phyloP scores from a whole-genome alignment of 2,113 vertebrate genomes.

The Anoplopoma fimbria region DNA sequence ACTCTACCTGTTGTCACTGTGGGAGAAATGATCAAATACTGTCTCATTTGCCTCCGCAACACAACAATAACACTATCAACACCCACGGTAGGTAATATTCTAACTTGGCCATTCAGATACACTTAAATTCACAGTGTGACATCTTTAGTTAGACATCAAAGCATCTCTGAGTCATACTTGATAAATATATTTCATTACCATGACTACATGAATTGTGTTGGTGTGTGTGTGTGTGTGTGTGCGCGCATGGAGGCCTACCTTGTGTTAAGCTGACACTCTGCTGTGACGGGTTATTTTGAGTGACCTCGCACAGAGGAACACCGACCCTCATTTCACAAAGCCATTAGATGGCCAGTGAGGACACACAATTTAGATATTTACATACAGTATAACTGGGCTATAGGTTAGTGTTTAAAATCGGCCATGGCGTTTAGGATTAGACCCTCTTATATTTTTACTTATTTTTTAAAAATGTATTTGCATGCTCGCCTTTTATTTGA shows the following conservation, averaged over 20 bases:
- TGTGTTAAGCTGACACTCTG: neutral
- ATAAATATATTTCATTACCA: neutral
- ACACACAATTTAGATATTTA: neutral
- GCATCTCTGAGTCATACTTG: constrained; percentile 14
- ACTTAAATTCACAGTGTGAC: constrained; percentile 39
- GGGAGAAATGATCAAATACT: constrained; percentile 54
- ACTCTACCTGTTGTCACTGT: constrained; percentile 68
- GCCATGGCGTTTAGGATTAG: neutral
- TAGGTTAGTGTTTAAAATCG: neutral
- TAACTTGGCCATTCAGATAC: constrained; percentile 43
- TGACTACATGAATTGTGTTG: constrained; percentile 2
- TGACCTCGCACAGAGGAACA: constrained; percentile 20
- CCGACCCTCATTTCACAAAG: constrained; percentile 9
- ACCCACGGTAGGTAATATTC: constrained; percentile 9
- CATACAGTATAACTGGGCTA: neutral
- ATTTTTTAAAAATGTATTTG: neutral
- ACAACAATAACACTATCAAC: constrained; percentile 25
- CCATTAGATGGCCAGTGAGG: neutral
- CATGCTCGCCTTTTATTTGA: no score
- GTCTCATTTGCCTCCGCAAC: constrained; percentile 47
- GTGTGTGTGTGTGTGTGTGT: neutral
- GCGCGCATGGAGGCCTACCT: neutral
- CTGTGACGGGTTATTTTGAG: constrained; percentile 30
- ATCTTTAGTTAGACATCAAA: constrained; percentile 32
- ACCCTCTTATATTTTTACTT: neutral